Evolutionary conservation across 2,888 invertebrate genomes (phyloP).

Genomic region (Dromius quadrimaculatus): DNA sequence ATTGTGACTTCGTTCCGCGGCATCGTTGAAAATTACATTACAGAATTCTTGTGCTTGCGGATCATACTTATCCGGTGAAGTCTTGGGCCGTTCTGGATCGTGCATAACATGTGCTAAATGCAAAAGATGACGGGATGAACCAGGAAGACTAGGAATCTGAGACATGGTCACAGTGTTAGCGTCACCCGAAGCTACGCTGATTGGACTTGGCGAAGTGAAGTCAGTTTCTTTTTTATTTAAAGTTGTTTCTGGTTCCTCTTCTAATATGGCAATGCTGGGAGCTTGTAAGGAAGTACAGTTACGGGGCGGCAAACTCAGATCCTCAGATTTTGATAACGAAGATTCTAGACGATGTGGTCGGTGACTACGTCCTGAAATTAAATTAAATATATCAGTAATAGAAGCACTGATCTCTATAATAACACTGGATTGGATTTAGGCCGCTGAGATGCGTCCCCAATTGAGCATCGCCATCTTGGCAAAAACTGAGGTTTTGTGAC

Average conservation of each 20-base stretch:
- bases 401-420: too few relatives aligned
- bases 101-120: conserved; percentile 62
- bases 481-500: too few relatives aligned
- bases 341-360: conserved; percentile 44
- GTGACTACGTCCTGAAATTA: conserved; percentile 44
- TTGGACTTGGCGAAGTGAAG: conserved; percentile 56
- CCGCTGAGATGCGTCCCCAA: too few relatives aligned
- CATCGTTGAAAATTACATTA: conserved; percentile 59
- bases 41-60: conserved; percentile 63
- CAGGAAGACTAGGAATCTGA: conserved; percentile 55
- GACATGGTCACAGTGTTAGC: conserved; percentile 58
- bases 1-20: conserved; percentile 54
- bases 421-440: too few relatives aligned
- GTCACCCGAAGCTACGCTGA: conserved; percentile 59
- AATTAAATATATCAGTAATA: too few relatives aligned
- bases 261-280: conserved; percentile 59
- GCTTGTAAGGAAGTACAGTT: conserved; percentile 54
- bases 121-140: conserved; percentile 58
- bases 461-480: too few relatives aligned
- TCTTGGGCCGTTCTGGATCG: conserved; percentile 63
- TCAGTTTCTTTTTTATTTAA: conserved; percentile 55
- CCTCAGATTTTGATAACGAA: conserved; percentile 27
- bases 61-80: conserved; percentile 63
- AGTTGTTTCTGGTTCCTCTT: conserved; percentile 58
- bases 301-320: conserved; percentile 45